Percentiles rank a stretch among this genome's conserved stretches.
These are phyloP conservation scores for Sceliomorpha sp. DNA, from an alignment of 2,888 invertebrate genomes.

Conservation along the genomic window DNA sequence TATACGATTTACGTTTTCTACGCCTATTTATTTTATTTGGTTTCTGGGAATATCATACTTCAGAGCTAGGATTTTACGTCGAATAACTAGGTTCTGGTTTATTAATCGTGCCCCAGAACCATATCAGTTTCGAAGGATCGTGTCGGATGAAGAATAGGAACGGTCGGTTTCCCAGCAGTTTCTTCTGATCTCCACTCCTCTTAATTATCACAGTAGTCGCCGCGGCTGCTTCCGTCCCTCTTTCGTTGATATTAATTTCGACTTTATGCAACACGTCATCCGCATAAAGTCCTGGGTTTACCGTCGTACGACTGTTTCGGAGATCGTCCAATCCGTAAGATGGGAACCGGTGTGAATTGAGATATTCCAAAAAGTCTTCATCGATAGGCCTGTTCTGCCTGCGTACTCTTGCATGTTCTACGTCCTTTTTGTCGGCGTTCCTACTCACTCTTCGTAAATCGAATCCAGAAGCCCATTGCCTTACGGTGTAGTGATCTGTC, in stretches of 20 bases:
- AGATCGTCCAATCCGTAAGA: conserved; percentile 70
- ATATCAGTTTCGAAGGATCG: conserved; percentile 84
- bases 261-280: conserved; percentile 86
- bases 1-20: too few relatives aligned
- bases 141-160: conserved; percentile 89
- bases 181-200: conserved; percentile 81
- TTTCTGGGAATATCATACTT: too few relatives aligned
- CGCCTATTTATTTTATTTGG: too few relatives aligned
- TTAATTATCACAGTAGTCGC: conserved; percentile 83
- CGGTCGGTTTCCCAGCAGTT: conserved; percentile 84
- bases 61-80: too few relatives aligned
- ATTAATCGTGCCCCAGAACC: conserved; percentile 87
- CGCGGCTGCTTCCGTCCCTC: conserved; percentile 87
- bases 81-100: conserved; percentile 81
- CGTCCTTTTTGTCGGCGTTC: not conserved
- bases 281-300: conserved; percentile 84
- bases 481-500: conserved; percentile 60
- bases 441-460: conserved; percentile 40
- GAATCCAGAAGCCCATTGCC: conserved; percentile 71
- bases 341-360: conserved; percentile 61
- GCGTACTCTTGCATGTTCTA: conserved; percentile 6
- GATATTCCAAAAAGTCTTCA: conserved; percentile 62
- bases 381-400: conserved; percentile 66
- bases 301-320: conserved; percentile 71
- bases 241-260: conserved; percentile 85